phyloP scores from a whole-genome alignment of 2,888 invertebrate species.

The Phyllotreta striolata region DNA sequence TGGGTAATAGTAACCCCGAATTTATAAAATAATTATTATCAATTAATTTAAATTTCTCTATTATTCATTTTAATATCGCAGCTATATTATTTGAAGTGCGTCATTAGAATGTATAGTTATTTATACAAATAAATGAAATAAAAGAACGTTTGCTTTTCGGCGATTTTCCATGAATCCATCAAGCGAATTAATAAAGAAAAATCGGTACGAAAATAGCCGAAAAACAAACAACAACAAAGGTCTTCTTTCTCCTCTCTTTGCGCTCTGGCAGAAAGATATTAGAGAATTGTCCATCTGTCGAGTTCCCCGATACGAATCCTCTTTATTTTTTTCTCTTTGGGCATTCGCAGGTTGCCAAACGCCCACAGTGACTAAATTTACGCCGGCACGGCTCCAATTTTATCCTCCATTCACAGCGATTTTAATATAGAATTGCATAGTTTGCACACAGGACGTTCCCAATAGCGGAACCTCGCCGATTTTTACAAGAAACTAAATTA shows the following conservation, averaged over 20 bases:
- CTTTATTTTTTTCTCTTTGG: conserved; percentile 45
- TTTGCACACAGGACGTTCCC: conserved; percentile 35
- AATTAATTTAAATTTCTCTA: too few species aligned
- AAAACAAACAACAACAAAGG: conserved; percentile 35
- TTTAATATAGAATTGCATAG: conserved; percentile 47
- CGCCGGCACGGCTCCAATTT: conserved; percentile 62
- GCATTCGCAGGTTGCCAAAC: conserved; percentile 62
- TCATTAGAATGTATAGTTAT: too few species aligned
- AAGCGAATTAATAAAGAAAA: too few species aligned
- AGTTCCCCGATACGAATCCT: conserved; percentile 54
- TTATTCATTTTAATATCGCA: too few species aligned
- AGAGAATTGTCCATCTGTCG: conserved; percentile 61
- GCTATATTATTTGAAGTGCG: too few species aligned
- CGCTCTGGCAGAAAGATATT: conserved; percentile 39
- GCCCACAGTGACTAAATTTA: conserved; percentile 64
- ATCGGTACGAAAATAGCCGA: conserved; percentile 18
- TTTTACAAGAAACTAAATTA: neutral
- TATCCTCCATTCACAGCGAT: conserved; percentile 63
- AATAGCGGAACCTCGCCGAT: conserved; percentile 6
- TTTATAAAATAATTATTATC: too few species aligned
- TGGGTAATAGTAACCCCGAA: too few species aligned
- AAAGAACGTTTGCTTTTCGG: too few species aligned
- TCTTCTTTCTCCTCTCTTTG: conserved; percentile 31
- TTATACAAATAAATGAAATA: too few species aligned
- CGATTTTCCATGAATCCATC: too few species aligned